phyloP scores from a whole-genome alignment of 2,113 vertebrate genomes.

The Pygoscelis adeliae region DNA sequence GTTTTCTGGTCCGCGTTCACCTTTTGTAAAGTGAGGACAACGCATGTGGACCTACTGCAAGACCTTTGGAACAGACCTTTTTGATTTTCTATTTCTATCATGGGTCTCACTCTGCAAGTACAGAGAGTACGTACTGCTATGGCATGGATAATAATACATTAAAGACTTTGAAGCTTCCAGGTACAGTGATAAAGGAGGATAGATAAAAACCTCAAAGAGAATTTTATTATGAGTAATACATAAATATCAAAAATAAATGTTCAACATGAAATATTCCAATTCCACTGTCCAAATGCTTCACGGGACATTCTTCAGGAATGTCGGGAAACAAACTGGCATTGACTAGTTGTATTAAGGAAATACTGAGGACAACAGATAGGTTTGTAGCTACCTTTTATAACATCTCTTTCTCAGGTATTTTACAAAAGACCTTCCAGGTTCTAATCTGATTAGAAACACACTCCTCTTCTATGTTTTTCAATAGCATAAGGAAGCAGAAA shows the following conservation, averaged over 20 bases:
- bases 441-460: background rate
- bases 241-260: conserved; percentile 15
- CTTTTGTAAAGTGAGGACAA: background rate
- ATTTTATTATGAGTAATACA: conserved; percentile 17
- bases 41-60: background rate
- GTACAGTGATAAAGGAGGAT: background rate
- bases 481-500: background rate
- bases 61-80: background rate
- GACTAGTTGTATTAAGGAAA: background rate
- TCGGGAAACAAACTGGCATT: conserved; percentile 1
- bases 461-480: background rate
- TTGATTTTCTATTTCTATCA: background rate
- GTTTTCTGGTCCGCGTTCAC: background rate
- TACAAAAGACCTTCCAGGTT: background rate
- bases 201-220: conserved; percentile 32
- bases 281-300: background rate
- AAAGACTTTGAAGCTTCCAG: conserved; percentile 27
- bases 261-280: background rate
- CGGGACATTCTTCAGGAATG: background rate
- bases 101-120: background rate
- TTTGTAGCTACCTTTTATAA: background rate
- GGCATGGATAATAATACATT: conserved; percentile 47
- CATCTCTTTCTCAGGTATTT: background rate
- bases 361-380: background rate
- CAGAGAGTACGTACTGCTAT: accelerated